These are phyloP conservation scores for Notarius lentiginosus DNA, from an alignment of 2,113 vertebrate species.

Conservation along the genomic window DNA sequence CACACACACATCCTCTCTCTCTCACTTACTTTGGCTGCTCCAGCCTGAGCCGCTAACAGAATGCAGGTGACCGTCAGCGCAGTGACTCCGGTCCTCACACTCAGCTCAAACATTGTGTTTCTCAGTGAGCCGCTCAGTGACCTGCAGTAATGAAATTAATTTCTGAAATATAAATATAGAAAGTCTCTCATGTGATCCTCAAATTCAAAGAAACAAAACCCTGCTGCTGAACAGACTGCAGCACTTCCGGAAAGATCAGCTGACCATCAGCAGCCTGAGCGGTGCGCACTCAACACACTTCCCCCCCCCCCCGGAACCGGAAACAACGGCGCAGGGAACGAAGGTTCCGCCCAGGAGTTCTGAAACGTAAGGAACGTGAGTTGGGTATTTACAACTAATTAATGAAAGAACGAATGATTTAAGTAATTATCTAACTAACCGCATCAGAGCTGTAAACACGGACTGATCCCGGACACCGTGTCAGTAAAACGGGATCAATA, in stretches of 20 bases:
- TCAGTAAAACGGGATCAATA: no score
- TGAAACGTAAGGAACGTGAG: background rate
- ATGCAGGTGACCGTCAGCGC: slow-evolving; percentile 51
- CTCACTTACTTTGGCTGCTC: slow-evolving; percentile 70
- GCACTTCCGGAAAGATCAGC: slow-evolving; percentile 40
- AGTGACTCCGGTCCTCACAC: slow-evolving; percentile 38
- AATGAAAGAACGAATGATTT: no score
- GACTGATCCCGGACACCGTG: no score
- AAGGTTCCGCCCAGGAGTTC: background rate
- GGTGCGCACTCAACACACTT: background rate
- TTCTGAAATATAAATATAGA: background rate
- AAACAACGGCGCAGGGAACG: background rate
- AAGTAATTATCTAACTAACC: no score
- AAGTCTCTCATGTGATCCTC: background rate
- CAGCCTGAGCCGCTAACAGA: slow-evolving; percentile 52
- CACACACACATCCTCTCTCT: no score
- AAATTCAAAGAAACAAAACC: background rate
- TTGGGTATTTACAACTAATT: no score
- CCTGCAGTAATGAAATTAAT: background rate
- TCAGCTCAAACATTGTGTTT: slow-evolving; percentile 18
- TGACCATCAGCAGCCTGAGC: slow-evolving; percentile 34
- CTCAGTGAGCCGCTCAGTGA: background rate
- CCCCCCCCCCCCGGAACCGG: slow-evolving; percentile 12
- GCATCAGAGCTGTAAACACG: no score
- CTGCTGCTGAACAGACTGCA: background rate